Percentiles rank a stretch among this genome's conserved stretches.
Evolutionary conservation across 2,888 invertebrate species (phyloP).

Genomic region (Drosophila lutescens): DNA sequence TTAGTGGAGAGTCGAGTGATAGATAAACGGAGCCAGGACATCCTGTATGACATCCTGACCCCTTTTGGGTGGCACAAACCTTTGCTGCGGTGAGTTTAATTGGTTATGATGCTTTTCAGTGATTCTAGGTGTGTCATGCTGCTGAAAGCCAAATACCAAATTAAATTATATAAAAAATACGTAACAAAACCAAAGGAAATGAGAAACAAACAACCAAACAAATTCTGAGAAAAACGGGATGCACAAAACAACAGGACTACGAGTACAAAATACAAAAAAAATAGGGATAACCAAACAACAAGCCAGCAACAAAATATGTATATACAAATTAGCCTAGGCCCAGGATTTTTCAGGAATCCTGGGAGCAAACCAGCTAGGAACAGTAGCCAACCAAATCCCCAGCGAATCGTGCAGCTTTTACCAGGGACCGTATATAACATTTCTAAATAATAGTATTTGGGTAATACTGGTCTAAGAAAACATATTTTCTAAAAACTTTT

Average conservation of each 20-base stretch:
- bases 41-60: conserved; percentile 36
- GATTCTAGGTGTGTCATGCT: conserved; percentile 84
- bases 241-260: conserved; percentile 40
- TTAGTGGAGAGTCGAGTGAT: conserved; percentile 31
- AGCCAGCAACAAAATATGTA: conserved; percentile 20
- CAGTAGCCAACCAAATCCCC: conserved; percentile 45
- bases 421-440: conserved; percentile 20
- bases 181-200: conserved; percentile 34
- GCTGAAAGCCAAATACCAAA: conserved; percentile 85
- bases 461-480: no score
- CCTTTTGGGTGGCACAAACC: conserved; percentile 79
- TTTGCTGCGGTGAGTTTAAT: conserved; percentile 81
- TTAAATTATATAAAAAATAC: conserved; percentile 62
- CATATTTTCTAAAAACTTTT: no score
- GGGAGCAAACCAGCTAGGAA: conserved; percentile 18
- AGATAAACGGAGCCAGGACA: conserved; percentile 31
- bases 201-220: conserved; percentile 29
- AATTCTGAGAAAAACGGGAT: conserved; percentile 24
- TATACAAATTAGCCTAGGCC: conserved; percentile 25
- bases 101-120: conserved; percentile 83
- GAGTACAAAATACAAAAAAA: conserved; percentile 24
- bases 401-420: conserved; percentile 36
- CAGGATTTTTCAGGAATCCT: neutral
- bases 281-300: conserved; percentile 23
- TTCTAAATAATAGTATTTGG: neutral